Base-by-base conservation (phyloP, 2,113 vertebrate genomes). In the Stigmatopora argus region DNA sequence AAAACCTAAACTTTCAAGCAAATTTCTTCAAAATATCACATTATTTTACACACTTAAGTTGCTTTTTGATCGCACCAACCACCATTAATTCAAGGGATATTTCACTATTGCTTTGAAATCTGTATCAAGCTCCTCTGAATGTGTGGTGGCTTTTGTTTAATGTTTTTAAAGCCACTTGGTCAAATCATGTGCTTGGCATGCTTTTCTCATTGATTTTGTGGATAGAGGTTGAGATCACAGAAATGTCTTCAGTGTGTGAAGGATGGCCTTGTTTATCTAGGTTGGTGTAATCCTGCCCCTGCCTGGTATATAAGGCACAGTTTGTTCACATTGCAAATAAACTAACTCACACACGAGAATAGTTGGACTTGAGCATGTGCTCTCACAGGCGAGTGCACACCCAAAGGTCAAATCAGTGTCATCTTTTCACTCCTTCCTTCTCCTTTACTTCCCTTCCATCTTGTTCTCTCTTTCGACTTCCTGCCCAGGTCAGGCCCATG, bases 331-430 rank as follows among this genome's bases (percentile, higher is more conserved):
- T 57, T 78, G 70, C 70, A 76, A 63, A 69, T 14, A 65, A 78
- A 71, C 72, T 68, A 55, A 7, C 23, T 58, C 17, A 7, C 53
- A 70, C 17, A 38, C 9, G 7, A 38, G 26, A 35, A 35, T 59
- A 12, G 31, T 31, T 48, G 14, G 13, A 13, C 21, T 69, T 41
- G 38, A 41, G 38, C 38, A 41, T 10, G 9, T 41, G 38, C 45
- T 48, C 17, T 48, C 61, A 62, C 8, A 58, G 58, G 18, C 61
- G 15, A 49, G 21, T 38, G 59, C 38, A 65, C 12, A 58, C 65
- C 62, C 69, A 78, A 85, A 87, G 87, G 87, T 87, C 86, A 86
- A 80, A 81, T 69, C 62, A 66, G 75, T 84, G 79, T 66, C 75
- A 73, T 63, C 78, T 71, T 62, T 64, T 18, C 55, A 73, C 76